Percentiles rank a stretch among this genome's conserved stretches.
These are phyloP conservation scores for Fissipunctia ypsillon DNA, from an alignment of 2,888 invertebrate species.

Conservation along the genomic window DNA sequence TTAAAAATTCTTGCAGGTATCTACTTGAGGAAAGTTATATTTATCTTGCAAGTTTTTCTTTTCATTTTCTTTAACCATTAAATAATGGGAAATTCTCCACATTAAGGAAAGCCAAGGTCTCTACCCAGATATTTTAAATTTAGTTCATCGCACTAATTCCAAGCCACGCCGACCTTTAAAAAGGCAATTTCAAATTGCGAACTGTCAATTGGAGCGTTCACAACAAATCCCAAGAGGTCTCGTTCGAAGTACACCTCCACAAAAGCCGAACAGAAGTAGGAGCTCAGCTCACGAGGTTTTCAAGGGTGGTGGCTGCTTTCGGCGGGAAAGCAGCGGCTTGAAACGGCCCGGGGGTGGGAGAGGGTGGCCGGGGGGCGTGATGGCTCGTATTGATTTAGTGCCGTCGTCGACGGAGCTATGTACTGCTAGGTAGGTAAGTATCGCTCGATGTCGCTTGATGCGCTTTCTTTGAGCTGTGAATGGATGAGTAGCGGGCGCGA, in stretches of 20 bases:
- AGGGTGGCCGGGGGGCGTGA: slow-evolving; percentile 83
- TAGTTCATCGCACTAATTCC: slow-evolving; percentile 50
- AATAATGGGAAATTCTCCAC: neutral
- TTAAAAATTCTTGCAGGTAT: neutral
- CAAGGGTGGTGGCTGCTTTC: slow-evolving; percentile 90
- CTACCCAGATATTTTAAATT: slow-evolving; percentile 1
- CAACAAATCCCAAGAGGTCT: slow-evolving; percentile 89
- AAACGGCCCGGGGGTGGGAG: slow-evolving; percentile 73
- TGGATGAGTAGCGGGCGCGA: slow-evolving; percentile 65
- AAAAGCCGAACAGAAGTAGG: slow-evolving; percentile 91
- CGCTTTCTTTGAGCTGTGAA: slow-evolving; percentile 85
- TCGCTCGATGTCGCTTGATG: slow-evolving; percentile 87
- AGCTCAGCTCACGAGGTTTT: slow-evolving; percentile 91
- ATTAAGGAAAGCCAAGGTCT: slow-evolving; percentile 15
- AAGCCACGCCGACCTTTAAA: slow-evolving; percentile 67
- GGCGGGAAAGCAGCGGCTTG: slow-evolving; percentile 88
- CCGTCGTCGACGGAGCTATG: slow-evolving; percentile 90
- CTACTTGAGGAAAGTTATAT: neutral
- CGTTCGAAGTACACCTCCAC: slow-evolving; percentile 88
- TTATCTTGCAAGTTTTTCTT: neutral
- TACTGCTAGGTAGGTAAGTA: slow-evolving; percentile 87
- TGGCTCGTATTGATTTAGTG: slow-evolving; percentile 91
- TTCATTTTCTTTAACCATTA: neutral
- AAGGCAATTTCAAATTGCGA: slow-evolving; percentile 83
- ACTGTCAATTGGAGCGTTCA: slow-evolving; percentile 86